Percentiles rank a stretch among this genome's conserved stretches.
Conservation (phyloP, 2,113 vertebrate genomes). For the Lagopus leucura region DNA sequence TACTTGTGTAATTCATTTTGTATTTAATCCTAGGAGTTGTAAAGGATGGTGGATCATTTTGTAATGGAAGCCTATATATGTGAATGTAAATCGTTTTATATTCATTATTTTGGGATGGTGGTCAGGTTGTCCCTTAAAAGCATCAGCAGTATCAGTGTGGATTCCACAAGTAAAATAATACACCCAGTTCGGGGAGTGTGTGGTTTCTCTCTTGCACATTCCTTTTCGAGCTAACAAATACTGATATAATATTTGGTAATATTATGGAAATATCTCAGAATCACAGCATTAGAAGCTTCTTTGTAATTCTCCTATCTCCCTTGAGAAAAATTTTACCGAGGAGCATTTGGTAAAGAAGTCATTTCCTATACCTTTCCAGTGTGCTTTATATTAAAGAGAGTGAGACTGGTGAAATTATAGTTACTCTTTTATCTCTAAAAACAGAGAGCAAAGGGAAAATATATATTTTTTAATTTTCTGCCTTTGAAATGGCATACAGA, state of each 20-base stretch:
- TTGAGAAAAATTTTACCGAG: neutral
- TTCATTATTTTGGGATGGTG: neutral
- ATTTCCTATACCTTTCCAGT: neutral
- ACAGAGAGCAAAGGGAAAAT: neutral
- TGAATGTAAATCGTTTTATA: neutral
- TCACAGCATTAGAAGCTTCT: neutral
- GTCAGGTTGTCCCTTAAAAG: neutral
- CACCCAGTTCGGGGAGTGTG: neutral
- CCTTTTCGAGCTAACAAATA: neutral
- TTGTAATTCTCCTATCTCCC: neutral
- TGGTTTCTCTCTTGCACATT: neutral
- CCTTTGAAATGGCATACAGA: neutral
- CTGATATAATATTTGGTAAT: neutral
- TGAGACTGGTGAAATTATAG: neutral
- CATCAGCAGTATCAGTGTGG: neutral
- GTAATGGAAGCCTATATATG: neutral
- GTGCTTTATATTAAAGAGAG: neutral
- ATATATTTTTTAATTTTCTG: neutral
- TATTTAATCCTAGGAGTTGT: neutral
- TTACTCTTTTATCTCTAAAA: neutral
- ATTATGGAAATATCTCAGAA: slow-evolving; percentile 1
- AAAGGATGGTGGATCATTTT: neutral
- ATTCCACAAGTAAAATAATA: neutral
- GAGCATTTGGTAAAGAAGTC: neutral
- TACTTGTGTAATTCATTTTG: neutral